Base-by-base conservation (phyloP, 2,888 invertebrate genomes). In the Horisme vitalbata region DNA sequence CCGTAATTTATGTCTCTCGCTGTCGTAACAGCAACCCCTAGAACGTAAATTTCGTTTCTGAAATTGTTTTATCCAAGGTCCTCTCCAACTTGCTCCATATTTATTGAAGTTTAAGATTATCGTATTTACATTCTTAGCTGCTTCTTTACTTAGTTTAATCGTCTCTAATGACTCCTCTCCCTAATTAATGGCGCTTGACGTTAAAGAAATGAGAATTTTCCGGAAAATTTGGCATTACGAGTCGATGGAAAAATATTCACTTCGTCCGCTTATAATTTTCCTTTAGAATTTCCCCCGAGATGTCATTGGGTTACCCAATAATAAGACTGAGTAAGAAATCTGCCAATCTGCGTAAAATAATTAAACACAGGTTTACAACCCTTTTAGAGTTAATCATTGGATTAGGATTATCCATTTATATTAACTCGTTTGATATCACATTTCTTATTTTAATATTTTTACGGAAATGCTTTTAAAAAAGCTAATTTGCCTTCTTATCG, bases 101-200 rank as follows among this genome's bases (percentile, higher is more conserved):
- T 45, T 50, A 51, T 51, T 45, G 51, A 43, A 46, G 15, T 47
- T 59, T 52, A 56, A 59, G 67, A 69, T 64, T 53, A 44, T 51
- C 60, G 59, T 74, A 79, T 83, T 79, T 78, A 77, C 78, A 79
- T 81, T 81, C 79, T 54, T 47, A 61, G 57, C 67, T 55, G 57
- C 65, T 68, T 62, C 68, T 78, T 68, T 68, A 66, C 73, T 78
- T 82, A 74, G n/a, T 83, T 79, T 79, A 84, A 85, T 79, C 69
- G 76, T 57, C 73, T 71, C 73, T 85, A 83, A 85, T 81, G 80
- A 82, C 80, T 79, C 68, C 69, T 75, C 65, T 57, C 67, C 68
- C 71, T 83, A 83, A 87, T 86, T 85, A 83, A 87, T 81, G 81
- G 71, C 63, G 61, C 71, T 75, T 71, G 76, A 74, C 76, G 70